These are phyloP conservation scores for Phocoena phocoena DNA, from an alignment of 2,113 vertebrate genomes.

Conservation along the genomic window DNA sequence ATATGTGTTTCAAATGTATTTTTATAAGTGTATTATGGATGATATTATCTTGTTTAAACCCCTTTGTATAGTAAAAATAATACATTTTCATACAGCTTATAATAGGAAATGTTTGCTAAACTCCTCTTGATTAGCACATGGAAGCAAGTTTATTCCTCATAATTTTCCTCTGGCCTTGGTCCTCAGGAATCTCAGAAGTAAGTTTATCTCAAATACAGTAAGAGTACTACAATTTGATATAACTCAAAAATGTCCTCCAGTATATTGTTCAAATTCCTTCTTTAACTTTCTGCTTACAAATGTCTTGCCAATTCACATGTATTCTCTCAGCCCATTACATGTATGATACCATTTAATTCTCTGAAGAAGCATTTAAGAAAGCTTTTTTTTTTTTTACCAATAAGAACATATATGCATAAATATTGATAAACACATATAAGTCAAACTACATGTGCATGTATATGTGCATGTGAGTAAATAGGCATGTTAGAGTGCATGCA, in stretches of 20 bases:
- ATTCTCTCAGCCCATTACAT: background rate
- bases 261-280: background rate
- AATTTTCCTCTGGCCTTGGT: background rate
- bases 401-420: background rate
- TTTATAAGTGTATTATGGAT: background rate
- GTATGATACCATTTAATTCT: background rate
- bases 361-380: background rate
- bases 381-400: background rate
- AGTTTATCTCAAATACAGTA: background rate
- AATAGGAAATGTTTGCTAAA: background rate
- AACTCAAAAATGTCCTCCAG: background rate
- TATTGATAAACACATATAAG: background rate
- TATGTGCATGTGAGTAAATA: background rate
- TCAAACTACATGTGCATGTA: background rate
- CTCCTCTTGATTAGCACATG: background rate
- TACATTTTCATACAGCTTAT: background rate
- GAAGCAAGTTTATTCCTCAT: background rate
- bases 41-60: background rate
- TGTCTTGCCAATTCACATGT: background rate
- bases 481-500: background rate
- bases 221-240: background rate
- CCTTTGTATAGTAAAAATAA: background rate
- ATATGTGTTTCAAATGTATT: background rate
- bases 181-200: background rate
- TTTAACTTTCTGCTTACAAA: background rate